Evolutionary conservation across 2,797 vertebrate species (phyloP), one percentile per base, ranked within the genome.

Genomic region (Cyprinella venusta): DNA sequence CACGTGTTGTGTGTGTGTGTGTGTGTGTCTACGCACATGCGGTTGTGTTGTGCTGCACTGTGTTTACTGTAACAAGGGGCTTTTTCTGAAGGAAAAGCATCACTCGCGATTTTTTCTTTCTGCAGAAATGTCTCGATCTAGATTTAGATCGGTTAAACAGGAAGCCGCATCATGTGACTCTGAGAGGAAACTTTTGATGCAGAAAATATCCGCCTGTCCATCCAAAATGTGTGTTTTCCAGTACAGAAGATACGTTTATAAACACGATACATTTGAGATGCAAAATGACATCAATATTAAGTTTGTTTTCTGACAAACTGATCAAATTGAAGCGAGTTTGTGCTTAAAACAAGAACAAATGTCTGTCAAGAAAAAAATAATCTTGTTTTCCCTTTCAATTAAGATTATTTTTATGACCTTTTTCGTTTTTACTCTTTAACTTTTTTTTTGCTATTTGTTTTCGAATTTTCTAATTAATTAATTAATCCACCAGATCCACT

Each of bases 111-210:
- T 16, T n/a, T 36, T 75, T 56, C 30, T 71, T 61, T 15, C 6
- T 15, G 6, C 33, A 38, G 50, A 56, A 42, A n/a, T 6, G 21
- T 12, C 13, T 56, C n/a, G 33, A 9, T 38, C 50, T 56, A n/a
- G 74, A 26, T 76, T 76, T 42, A 61, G n/a, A 30, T 63, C 1
- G 4, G 5, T 5, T 40, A 18, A 21, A 63, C 75, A 63, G 75
- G 75, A 76, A 76, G 75, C 3, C 26, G n/a, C 54, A 24, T 76
- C 56, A 19, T 45, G 54, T 63, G 75, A 45, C 19, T 61, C 8
- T 42, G 56, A 12, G 8, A 19, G 36, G n/a, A 76, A 56, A n/a
- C 50, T n/a, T 70, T 48, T 33, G 26, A 0, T 54, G 48, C 8
- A 4, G 9, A 21, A 33, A 19, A 74, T 33, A 24, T 69, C 64